A percentile compares a stretch with the other conserved stretches of the same genome.
Evolutionary conservation across 53 echinoderm and acorn worm genomes (phyloP).

Genomic region (Actinopyga echinites): DNA sequence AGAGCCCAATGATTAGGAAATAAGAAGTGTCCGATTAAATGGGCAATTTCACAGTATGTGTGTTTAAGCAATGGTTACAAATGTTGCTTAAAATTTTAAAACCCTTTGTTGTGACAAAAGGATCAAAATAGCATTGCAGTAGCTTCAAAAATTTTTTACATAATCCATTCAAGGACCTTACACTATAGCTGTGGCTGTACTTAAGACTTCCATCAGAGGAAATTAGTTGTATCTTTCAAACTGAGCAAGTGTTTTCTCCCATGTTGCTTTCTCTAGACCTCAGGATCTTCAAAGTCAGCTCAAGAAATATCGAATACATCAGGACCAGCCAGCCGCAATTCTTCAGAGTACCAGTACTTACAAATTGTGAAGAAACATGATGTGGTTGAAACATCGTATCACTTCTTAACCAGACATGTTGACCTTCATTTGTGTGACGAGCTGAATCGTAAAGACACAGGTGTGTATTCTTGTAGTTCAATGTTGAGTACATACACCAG

Average conservation of each 20-base stretch:
- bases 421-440: conserved; percentile 97
- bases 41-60: no score
- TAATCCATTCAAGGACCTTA: no score
- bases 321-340: conserved; percentile 64
- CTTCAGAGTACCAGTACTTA: conserved; percentile 75
- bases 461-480: conserved; percentile 53
- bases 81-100: no score
- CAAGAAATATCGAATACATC: conserved; percentile 53
- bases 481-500: no score
- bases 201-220: no score
- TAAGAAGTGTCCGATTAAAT: no score
- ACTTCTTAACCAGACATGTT: conserved; percentile 77
- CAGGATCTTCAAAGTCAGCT: conserved; percentile 31
- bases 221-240: not conserved
- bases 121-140: no score
- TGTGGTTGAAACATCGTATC: conserved; percentile 90
- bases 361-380: conserved; percentile 94
- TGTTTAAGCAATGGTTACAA: no score
- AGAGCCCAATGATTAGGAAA: no score
- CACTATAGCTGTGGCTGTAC: no score
- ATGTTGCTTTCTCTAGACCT: conserved; percentile 34
- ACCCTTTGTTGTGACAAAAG: no score
- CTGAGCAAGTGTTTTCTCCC: not conserved
- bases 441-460: conserved; percentile 87
- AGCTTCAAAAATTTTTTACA: no score